These are phyloP conservation scores for Eretmochelys imbricata DNA, from an alignment of 2,113 vertebrate species.

Conservation along the genomic window DNA sequence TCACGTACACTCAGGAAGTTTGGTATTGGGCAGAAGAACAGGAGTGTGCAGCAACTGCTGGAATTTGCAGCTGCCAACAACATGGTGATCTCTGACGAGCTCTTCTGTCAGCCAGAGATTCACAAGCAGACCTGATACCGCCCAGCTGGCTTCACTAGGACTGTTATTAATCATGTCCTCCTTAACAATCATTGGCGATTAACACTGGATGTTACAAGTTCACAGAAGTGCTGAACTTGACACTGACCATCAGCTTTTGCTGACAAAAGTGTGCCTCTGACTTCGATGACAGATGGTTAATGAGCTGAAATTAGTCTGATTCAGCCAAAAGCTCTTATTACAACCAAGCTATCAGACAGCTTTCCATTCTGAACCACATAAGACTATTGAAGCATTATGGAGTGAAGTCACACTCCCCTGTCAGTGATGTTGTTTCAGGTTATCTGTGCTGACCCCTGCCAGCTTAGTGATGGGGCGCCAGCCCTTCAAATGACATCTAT, in stretches of 20 bases:
- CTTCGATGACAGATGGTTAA: neutral
- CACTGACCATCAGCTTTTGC: neutral
- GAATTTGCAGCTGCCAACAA: neutral
- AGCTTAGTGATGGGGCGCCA: neutral
- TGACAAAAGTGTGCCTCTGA: neutral
- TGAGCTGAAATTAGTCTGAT: neutral
- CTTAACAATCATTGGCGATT: neutral
- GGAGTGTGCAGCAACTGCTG: neutral
- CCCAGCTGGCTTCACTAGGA: neutral
- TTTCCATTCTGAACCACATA: neutral
- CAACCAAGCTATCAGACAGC: neutral
- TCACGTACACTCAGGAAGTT: neutral
- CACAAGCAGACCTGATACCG: neutral
- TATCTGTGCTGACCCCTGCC: neutral
- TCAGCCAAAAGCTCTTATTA: neutral
- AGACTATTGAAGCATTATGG: neutral
- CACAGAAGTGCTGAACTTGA: neutral
- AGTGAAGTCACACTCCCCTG: neutral
- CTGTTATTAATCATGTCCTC: neutral
- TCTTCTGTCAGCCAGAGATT: neutral
- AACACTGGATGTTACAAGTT: neutral
- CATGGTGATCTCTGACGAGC: neutral
- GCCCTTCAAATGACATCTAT: neutral
- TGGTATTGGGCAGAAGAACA: neutral
- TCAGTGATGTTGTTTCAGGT: neutral